These are phyloP conservation scores for Ecliptopera silaceata DNA, from an alignment of 2,888 invertebrate genomes.

Conservation along the genomic window DNA sequence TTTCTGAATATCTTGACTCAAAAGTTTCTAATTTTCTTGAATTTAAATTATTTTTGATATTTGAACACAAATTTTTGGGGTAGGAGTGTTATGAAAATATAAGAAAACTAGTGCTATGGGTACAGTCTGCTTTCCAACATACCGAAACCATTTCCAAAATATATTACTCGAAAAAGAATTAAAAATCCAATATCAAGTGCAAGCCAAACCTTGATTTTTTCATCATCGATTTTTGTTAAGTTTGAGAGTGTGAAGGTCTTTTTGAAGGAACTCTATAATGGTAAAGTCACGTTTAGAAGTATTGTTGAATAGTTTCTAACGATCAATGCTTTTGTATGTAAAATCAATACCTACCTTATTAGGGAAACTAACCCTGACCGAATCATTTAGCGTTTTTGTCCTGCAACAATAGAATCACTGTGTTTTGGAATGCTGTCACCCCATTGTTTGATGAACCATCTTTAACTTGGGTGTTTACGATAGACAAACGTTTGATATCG, in stretches of 20 bases:
- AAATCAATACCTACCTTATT: constrained; percentile 5
- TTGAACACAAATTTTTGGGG: too few relatives aligned
- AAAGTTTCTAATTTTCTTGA: too few relatives aligned
- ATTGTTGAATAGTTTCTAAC: too few relatives aligned
- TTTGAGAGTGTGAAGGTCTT: too few relatives aligned
- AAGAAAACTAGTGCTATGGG: background rate
- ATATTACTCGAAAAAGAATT: constrained; percentile 69
- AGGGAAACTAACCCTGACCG: constrained; percentile 52
- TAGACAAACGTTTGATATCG: too few relatives aligned
- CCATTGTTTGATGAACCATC: constrained; percentile 76
- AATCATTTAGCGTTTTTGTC: constrained; percentile 56
- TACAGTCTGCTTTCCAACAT: constrained; percentile 60
- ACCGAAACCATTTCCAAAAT: constrained; percentile 65
- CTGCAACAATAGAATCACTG: constrained; percentile 63
- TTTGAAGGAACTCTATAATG: too few relatives aligned
- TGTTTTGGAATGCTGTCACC: constrained; percentile 54
- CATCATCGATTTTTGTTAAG: too few relatives aligned
- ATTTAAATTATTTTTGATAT: too few relatives aligned
- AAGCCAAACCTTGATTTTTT: constrained; percentile 40
- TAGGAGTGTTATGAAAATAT: background rate
- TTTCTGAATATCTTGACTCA: too few relatives aligned
- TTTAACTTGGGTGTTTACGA: constrained; percentile 34
- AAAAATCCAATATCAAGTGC: constrained; percentile 64
- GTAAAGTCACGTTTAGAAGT: too few relatives aligned
- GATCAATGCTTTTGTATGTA: background rate